phyloP scores from a whole-genome alignment of 2,113 vertebrate genomes.

The Junco hyemalis region DNA sequence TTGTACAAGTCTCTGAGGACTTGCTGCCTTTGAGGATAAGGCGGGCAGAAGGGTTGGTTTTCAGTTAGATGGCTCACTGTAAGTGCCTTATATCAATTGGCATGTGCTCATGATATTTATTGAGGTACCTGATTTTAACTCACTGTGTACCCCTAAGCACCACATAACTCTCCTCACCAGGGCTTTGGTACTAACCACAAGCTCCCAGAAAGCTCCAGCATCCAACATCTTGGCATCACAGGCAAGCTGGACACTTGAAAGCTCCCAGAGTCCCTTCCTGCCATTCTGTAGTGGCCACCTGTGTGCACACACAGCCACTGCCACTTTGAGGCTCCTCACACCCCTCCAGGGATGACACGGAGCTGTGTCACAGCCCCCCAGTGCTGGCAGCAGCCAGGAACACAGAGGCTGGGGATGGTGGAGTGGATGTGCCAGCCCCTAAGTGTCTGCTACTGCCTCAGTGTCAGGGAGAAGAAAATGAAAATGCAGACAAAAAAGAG shows the following conservation, averaged over 20 bases:
- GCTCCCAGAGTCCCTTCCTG: neutral
- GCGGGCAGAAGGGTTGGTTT: neutral
- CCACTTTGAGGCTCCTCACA: neutral
- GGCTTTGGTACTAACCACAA: neutral
- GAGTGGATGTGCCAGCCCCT: neutral
- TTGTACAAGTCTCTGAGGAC: neutral
- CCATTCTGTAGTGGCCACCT: neutral
- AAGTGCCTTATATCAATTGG: neutral
- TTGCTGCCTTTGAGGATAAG: neutral
- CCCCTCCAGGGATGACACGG: neutral
- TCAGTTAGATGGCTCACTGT: neutral
- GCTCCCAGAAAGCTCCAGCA: neutral
- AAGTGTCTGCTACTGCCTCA: neutral
- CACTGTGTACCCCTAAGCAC: neutral
- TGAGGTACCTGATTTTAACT: neutral
- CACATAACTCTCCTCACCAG: accelerated
- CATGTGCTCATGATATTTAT: neutral
- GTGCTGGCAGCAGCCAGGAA: neutral
- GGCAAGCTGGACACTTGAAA: neutral
- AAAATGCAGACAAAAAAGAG: neutral
- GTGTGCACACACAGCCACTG: neutral
- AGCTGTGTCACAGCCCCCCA: neutral
- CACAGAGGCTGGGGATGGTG: neutral
- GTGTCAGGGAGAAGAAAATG: neutral
- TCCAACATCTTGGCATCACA: neutral